Evolutionary conservation across 2,797 vertebrate genomes (phyloP).

Genomic region (Urosaurus nigricauda): DNA sequence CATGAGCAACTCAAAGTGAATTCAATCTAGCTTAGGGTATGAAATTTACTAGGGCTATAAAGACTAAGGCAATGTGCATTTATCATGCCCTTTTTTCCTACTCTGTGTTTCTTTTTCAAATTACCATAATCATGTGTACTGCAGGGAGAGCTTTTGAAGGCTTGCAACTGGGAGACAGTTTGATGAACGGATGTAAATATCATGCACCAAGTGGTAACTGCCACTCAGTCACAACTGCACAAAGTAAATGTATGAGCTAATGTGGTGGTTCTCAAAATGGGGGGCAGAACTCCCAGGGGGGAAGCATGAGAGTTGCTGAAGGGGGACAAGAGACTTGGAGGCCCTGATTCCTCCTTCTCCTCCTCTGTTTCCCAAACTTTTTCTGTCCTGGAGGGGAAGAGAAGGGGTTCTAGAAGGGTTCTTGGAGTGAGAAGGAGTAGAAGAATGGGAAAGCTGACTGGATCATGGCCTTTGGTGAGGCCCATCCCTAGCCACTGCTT

Average conservation of each 20-base stretch:
- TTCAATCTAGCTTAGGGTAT: conserved; percentile 79
- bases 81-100: conserved; percentile 75
- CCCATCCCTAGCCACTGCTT: too few species aligned
- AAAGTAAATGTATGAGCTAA: conserved; percentile 65
- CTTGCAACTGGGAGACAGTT: conserved; percentile 71
- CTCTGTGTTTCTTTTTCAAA: conserved; percentile 77
- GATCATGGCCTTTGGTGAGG: too few species aligned
- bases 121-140: conserved; percentile 77
- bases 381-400: too few species aligned
- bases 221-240: conserved; percentile 62
- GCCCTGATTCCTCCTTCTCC: too few species aligned
- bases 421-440: too few species aligned
- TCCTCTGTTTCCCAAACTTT: too few species aligned
- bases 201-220: conserved; percentile 73
- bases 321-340: too few species aligned
- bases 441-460: too few species aligned
- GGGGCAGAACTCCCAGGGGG: too few species aligned
- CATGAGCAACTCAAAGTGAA: conserved; percentile 74
- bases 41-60: conserved; percentile 81
- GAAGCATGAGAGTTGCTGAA: too few species aligned
- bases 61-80: conserved; percentile 75
- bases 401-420: too few species aligned
- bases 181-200: conserved; percentile 77
- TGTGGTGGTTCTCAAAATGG: too few species aligned
- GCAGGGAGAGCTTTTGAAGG: conserved; percentile 71